Percentiles rank a stretch among this genome's conserved stretches.
Conservation (phyloP, 2,113 vertebrate genomes). For the Symphodus melops region DNA sequence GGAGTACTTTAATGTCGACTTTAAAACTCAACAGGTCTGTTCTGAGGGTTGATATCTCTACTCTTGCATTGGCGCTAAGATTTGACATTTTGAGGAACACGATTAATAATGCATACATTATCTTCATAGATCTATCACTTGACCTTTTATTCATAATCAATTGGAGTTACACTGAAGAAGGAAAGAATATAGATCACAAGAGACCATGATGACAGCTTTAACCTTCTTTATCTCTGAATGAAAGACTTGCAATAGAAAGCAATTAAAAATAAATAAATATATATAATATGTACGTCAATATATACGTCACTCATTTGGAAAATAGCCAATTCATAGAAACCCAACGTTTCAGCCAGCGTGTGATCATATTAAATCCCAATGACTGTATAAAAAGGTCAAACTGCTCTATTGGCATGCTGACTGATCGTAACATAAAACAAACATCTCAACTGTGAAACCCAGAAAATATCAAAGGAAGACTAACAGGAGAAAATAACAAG, state of each 20-base stretch:
- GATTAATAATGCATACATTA: neutral
- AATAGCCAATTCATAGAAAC: too few relatives aligned
- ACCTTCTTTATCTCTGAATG: conserved; percentile 1
- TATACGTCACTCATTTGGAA: neutral
- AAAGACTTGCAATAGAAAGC: neutral
- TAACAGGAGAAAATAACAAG: neutral
- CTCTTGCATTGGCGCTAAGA: neutral
- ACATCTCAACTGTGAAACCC: neutral
- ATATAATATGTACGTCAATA: too few relatives aligned
- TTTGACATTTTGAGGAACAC: conserved; percentile 11
- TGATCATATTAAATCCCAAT: neutral
- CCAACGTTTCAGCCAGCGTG: neutral
- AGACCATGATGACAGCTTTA: neutral
- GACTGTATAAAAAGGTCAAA: too few relatives aligned
- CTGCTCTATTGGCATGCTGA: neutral
- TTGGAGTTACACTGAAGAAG: neutral
- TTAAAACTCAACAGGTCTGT: neutral
- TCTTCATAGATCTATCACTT: neutral
- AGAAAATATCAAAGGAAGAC: neutral
- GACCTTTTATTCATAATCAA: conserved; percentile 20
- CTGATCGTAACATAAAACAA: conserved; percentile 7
- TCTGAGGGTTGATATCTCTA: neutral
- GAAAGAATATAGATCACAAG: conserved; percentile 7
- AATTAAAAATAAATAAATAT: too few relatives aligned
- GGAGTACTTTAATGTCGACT: neutral